phyloP scores from a whole-genome alignment of 2,113 vertebrate genomes.

The Laticauda colubrina region DNA sequence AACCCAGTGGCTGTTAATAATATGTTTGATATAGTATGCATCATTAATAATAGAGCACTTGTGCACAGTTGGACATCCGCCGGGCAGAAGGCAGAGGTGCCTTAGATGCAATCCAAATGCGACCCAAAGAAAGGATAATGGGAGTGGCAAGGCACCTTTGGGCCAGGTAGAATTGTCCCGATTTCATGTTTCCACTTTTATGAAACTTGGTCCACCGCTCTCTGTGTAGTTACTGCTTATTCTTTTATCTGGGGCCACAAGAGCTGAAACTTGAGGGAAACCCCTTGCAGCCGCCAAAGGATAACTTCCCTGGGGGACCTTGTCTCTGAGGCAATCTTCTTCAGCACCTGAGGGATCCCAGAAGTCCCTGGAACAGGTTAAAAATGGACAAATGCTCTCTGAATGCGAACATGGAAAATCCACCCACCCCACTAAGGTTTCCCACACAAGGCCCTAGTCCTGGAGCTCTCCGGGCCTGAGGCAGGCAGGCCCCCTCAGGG shows the following conservation, averaged over 20 bases:
- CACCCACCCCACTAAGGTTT: not conserved
- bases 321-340: not conserved
- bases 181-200: not conserved
- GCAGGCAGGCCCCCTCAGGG: not conserved
- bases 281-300: not conserved
- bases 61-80: not conserved
- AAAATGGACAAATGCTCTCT: not conserved
- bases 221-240: slow-evolving; percentile 32
- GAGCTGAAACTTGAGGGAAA: not conserved
- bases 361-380: not conserved
- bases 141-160: slow-evolving; percentile 47
- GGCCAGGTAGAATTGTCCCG: not conserved
- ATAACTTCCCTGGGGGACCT: not conserved
- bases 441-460: not conserved
- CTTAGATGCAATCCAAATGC: not conserved
- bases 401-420: not conserved
- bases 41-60: not conserved
- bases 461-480: not conserved
- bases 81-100: not conserved
- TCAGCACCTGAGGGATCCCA: not conserved
- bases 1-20: not conserved
- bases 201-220: slow-evolving; percentile 41
- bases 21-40: not conserved
- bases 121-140: slow-evolving; percentile 28
- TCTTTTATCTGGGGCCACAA: too few species aligned